Percentiles rank a stretch among this genome's conserved stretches.
Evolutionary conservation across 2,797 vertebrate species (phyloP).

Genomic region (Podarcis lilfordi): DNA sequence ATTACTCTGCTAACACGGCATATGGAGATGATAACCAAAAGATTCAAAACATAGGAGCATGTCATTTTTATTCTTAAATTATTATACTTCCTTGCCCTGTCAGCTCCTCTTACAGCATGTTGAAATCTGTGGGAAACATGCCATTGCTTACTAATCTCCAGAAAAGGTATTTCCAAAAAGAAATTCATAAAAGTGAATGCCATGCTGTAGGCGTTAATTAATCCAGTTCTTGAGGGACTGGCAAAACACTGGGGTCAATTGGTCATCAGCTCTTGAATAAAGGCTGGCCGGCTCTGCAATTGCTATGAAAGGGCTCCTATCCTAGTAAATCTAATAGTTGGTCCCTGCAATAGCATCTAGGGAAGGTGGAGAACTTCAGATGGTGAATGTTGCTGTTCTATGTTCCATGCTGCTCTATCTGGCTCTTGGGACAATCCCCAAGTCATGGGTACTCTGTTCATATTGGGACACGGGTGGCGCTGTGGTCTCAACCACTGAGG

Average conservation of each 20-base stretch:
- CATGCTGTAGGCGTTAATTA: neutral
- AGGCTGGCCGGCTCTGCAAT: neutral
- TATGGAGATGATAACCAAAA: slow-evolving; percentile 19
- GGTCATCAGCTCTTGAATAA: neutral
- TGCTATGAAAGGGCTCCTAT: neutral
- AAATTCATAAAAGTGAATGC: slow-evolving; percentile 1
- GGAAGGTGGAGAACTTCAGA: too few species aligned
- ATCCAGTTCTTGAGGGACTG: neutral
- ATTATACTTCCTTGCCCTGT: slow-evolving; percentile 15
- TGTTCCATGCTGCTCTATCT: too few species aligned
- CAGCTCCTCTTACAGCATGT: slow-evolving; percentile 7
- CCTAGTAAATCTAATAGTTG: neutral
- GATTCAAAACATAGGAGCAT: slow-evolving; percentile 26
- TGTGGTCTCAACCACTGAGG: too few species aligned
- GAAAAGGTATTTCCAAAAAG: neutral
- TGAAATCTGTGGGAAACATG: slow-evolving; percentile 10
- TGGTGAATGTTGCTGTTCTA: too few species aligned
- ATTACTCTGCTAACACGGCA: neutral
- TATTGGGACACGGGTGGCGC: too few species aligned
- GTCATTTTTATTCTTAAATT: neutral
- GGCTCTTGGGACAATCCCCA: too few species aligned
- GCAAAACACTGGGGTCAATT: neutral
- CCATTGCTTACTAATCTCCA: neutral
- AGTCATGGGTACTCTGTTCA: too few species aligned
- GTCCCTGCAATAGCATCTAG: neutral